These are phyloP conservation scores for Sakesphorus luctuosus DNA, from an alignment of 2,113 vertebrate species.

Conservation along the genomic window DNA sequence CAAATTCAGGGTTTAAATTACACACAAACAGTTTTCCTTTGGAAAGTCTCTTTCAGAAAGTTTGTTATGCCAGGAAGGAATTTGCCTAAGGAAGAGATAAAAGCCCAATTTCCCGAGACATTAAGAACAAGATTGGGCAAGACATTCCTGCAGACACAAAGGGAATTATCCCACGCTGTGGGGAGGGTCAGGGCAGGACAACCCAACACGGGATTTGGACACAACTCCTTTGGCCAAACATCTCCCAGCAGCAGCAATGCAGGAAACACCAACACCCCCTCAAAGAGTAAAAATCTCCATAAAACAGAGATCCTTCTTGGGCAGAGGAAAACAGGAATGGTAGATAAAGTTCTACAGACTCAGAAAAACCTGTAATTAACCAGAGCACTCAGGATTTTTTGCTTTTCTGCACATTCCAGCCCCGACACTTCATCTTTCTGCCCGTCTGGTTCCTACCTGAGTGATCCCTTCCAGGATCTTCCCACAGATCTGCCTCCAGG, in stretches of 20 bases:
- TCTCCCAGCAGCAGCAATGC: not conserved
- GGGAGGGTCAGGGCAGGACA: not conserved
- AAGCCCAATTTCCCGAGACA: not conserved
- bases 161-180: not conserved
- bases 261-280: not conserved
- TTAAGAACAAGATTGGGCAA: conserved; percentile 19
- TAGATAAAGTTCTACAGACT: not conserved
- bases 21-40: not conserved
- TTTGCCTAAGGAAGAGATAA: conserved; percentile 41
- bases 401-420: conserved; percentile 59
- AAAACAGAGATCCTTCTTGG: not conserved
- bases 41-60: not conserved
- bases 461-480: conserved; percentile 31
- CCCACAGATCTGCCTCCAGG: conserved; percentile 28
- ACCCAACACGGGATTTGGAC: not conserved
- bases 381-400: not conserved
- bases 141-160: not conserved
- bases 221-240: not conserved
- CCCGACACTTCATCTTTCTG: conserved; percentile 16
- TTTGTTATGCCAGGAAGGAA: not conserved
- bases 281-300: not conserved
- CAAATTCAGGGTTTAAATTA: not conserved
- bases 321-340: not conserved
- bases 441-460: conserved; percentile 36
- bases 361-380: not conserved